phyloP scores from a whole-genome alignment of 2,113 vertebrate genomes.

The Bostrychus sinensis region DNA sequence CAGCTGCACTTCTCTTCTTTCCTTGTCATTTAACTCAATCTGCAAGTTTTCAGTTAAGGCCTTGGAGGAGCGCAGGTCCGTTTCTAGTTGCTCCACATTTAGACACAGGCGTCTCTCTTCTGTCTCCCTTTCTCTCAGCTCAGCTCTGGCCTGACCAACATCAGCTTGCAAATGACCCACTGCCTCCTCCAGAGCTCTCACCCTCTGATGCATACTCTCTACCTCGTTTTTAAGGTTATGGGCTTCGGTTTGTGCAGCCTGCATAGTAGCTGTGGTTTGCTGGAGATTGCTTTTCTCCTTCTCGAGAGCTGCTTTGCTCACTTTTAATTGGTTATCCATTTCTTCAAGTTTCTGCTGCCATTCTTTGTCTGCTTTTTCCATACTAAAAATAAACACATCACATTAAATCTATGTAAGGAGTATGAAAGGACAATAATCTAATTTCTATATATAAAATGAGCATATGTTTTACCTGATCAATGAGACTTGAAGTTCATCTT shows the following conservation, averaged over 20 bases:
- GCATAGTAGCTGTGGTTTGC: constrained; percentile 69
- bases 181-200: constrained; percentile 80
- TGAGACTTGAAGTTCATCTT: constrained; percentile 82
- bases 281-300: constrained; percentile 77
- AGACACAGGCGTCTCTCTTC: constrained; percentile 84
- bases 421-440: neutral
- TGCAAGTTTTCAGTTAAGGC: constrained; percentile 83
- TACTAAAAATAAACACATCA: constrained; percentile 64
- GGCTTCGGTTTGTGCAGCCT: constrained; percentile 66
- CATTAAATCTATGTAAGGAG: neutral
- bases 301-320: constrained; percentile 74
- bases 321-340: constrained; percentile 71
- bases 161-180: constrained; percentile 76
- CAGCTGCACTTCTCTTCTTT: constrained; percentile 86
- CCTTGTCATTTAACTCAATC: constrained; percentile 84
- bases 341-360: constrained; percentile 77
- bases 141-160: constrained; percentile 68
- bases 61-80: constrained; percentile 88
- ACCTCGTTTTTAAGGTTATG: constrained; percentile 76
- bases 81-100: constrained; percentile 85
- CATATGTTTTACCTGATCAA: constrained; percentile 73
- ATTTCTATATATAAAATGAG: neutral
- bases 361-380: constrained; percentile 79
- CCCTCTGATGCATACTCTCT: constrained; percentile 73
- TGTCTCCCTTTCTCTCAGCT: constrained; percentile 81